These are phyloP conservation scores for Neolamprologus tretocephalus DNA, from an alignment of 2,113 vertebrate species.

Conservation along the genomic window DNA sequence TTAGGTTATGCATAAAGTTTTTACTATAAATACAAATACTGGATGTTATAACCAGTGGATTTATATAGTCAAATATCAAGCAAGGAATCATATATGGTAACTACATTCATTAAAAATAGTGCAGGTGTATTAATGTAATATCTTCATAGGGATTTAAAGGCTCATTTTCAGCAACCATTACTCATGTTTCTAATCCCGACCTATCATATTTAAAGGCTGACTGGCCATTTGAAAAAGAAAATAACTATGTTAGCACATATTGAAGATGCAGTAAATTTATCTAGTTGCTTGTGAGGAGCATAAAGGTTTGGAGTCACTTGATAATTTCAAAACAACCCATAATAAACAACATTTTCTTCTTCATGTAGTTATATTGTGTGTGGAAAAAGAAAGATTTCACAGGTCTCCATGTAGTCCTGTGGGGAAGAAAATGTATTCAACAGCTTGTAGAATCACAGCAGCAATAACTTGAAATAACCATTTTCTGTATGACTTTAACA, in stretches of 20 bases:
- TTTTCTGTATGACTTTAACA: background rate
- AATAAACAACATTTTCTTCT: rapidly evolving
- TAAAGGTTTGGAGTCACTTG: background rate
- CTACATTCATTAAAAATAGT: background rate
- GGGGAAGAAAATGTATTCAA: background rate
- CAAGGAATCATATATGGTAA: background rate
- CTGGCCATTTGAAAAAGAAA: background rate
- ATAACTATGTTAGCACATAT: background rate
- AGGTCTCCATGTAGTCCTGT: background rate
- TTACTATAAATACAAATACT: background rate
- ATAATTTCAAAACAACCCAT: background rate
- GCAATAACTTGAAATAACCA: background rate
- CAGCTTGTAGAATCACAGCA: background rate
- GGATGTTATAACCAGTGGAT: background rate
- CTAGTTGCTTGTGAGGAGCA: background rate
- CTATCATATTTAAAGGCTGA: background rate
- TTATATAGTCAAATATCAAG: background rate
- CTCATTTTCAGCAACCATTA: background rate
- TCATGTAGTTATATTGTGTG: background rate
- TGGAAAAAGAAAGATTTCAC: background rate
- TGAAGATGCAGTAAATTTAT: background rate
- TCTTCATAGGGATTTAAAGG: background rate
- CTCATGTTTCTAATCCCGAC: background rate
- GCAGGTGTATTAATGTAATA: background rate
- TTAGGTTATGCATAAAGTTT: background rate